Base-by-base conservation (phyloP, 2,113 vertebrate species). In the Antennarius striatus region DNA sequence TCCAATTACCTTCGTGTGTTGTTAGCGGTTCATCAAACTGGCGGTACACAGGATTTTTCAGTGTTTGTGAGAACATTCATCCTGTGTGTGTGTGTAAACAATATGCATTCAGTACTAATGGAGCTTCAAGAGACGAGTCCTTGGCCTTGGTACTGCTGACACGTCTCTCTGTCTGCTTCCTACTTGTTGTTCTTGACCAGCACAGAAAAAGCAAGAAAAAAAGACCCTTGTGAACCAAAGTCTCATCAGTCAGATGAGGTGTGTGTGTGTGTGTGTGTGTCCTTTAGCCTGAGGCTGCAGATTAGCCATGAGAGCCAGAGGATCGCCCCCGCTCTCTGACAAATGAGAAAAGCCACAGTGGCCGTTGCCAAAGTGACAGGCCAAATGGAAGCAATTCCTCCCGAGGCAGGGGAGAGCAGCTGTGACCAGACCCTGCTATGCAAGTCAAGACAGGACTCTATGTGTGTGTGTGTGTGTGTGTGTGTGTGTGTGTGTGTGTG, bases 331-430 rank as follows among this genome's bases (percentile, higher is more conserved):
- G 68, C 84, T 86, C 83, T 66, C 87, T 88, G 87, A 90, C 90
- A 92, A 91, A 91, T 91, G 87, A 94, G 84, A 90, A 89, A 91
- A 93, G 89, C 91, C 91, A 90, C 85, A 91, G 92, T 89, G 80
- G 86, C 81, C 86, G 78, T 82, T 75, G 75, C 61, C 84, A 87
- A 90, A 90, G 85, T 9, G 90, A 92, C 91, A 93, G 91, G 89
- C 91, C 92, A 91, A 92, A 95, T 92, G 88, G 94, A 95, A 90
- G 91, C 92, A 94, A 93, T 95, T 95, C 92, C 86, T 92, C 89
- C 88, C 87, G 81, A 90, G 93, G 91, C 90, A 57, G 81, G 79
- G 89, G 86, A 84, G 78, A 93, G 91, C 93, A 93, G 93, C 94
- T 94, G 93, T 3, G 42, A 88, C 93, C 90, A 73, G 65, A 88